Base-by-base conservation (phyloP, 2,888 invertebrate genomes). In the Cancer borealis region DNA sequence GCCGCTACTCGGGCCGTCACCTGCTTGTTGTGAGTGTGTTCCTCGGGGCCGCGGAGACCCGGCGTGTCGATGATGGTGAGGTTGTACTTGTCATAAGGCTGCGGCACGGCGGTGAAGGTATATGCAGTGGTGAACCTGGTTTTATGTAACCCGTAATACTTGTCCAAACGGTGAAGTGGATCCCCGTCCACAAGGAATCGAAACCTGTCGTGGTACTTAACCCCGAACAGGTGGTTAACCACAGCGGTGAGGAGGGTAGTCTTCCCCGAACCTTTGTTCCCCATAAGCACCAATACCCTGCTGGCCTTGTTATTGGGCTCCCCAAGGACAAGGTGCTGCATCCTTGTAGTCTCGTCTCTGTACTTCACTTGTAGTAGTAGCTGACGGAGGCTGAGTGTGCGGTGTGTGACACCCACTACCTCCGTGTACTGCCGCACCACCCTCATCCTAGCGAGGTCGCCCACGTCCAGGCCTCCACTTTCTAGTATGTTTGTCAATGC, bases 191-290 rank as follows among this genome's bases (percentile, higher is more conserved):
- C 54, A 21, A 93, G 47, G 26, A 93, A 73, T 47, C 93, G 91
- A 84, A 93, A 93, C n/a, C 66, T 92, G 92, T 93, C 93, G 10
- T 93, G 66, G 26, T 79, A 92, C 46, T 93, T 93, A 60, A 93
- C 88, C 21, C 66, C 91, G 46, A 93, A 92, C 21, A 93, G 46
- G 47, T 93, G 92, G 92, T 93, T 91, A 17, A 92, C 88, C 12
- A 93, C 30, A 4, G 92, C 92, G 30, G 93, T 92, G 47, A 91
- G 60, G 30, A 93, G 79, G 10, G 93, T 93, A 5, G 93, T 93
- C 92, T 93, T 93, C 14, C 93, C 93, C n/a, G 93, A 91, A 26
- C 14, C 10, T 66, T 47, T 88, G 66, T 92, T 46, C 6, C 93
- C 93, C 47, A 93, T 73, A 10, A 93, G 47, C 10, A 93, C 14